Evolutionary conservation across 2,888 invertebrate species (phyloP), one percentile per base, ranked within the genome.

Genomic region (Chrysina gloriosa): DNA sequence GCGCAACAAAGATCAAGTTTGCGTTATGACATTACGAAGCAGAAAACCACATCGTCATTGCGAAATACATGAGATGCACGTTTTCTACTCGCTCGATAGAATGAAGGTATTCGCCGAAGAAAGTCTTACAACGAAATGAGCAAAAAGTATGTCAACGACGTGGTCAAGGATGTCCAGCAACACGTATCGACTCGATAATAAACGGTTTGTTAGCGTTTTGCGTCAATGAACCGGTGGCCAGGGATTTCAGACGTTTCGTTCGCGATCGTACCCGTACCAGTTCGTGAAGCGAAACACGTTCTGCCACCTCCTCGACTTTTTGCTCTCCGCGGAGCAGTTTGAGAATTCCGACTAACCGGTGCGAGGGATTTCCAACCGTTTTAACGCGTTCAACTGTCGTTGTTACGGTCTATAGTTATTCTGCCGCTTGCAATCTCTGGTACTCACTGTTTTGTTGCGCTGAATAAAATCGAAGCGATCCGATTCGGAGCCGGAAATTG

Each of bases 191-290:
- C 45, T 19, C 19, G 9, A 3, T 19, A 6, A 14, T 7, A 4
- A 19, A 45, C 19, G 19, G 21, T 21, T 16, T 31, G 3, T 29
- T 31, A 31, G 7, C 14, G 52, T 14, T 52, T 52, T 52, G 9
- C 52, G 52, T 52, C 52, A 52, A 52, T 52, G 52, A 52, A 52
- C 52, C 31, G 52, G 52, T 14, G 27, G 16, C 5, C 16, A n/a
- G 29, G 48, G 25, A 50, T 52, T 52, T 29, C 27, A 31, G 9
- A 21, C 16, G 47, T 3, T 29, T 52, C 52, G 52, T 31, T 52
- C 52, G 52, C 16, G 19, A 9, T 25, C 3, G 9, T 52, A 19
- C 16, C 31, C 29, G 31, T 31, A 16, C 31, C 52, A 31, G 19
- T 6, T 19, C 31, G 31, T 31, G 31, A 14, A 19, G 9, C 19